Base-by-base conservation (phyloP, 2,797 vertebrate species). In the Myioborus melanocephalus region DNA sequence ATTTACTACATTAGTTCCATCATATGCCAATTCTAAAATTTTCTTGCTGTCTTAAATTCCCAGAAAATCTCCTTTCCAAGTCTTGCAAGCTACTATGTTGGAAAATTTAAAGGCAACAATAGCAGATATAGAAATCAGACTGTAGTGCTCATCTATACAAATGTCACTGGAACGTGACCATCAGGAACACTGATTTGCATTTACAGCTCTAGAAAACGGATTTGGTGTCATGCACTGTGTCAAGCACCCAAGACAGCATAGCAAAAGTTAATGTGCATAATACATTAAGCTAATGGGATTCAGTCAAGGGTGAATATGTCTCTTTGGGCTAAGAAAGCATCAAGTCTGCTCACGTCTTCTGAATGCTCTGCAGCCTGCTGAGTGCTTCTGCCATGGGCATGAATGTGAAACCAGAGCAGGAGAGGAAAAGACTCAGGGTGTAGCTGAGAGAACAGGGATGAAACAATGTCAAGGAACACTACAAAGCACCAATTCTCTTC, bases 211-310 rank as follows among this genome's bases (percentile, higher is more conserved):
- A 83, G 81, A 87, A 94, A 88, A 46, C 14, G 27, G 49, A 80
- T 94, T 77, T 85, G 43, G 46, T 93, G 68, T 70, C 68, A 77
- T 5, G 43, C 44, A 22, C 56, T 68, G 39, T 68, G 37, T 93
- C 68, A 73, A 68, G 68, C 60, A 80, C 75, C 30, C 75, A 60
- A 53, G 53, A 89, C 39, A 71, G 72, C 72, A 53, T 24, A 64
- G 81, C 37, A 80, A 46, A 95, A 85, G 71, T 85, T 85, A 95
- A 94, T 75, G 65, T 1, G 5, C 81, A 77, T 77, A 87, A 87
- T 9, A 2, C 89, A 89, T 89, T 93, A 73, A 79, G 83, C n/a
- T 95, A 85, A 96, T 89, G 82, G 76, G 53, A 77, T 90, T 95
- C 90, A 73, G 57, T 80, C 87, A 78, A 70, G 89, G 44, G 64